phyloP scores from a whole-genome alignment of 2,797 vertebrate genomes.

The Hybognathus amarus region DNA sequence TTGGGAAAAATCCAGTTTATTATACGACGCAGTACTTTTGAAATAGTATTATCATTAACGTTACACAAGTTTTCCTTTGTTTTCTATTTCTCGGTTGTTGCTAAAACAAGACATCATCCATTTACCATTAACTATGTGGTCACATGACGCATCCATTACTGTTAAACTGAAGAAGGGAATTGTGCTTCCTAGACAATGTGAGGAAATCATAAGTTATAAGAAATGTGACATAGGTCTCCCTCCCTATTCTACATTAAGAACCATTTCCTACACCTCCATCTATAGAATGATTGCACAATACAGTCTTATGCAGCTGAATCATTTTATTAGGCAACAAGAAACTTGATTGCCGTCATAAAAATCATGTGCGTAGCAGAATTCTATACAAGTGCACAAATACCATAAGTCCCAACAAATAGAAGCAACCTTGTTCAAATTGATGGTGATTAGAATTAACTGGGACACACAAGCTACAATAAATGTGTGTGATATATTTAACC shows the following conservation, averaged over 20 bases:
- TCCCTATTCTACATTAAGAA: constrained; percentile 14
- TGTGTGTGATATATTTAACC: constrained; percentile 20
- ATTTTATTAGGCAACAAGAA: constrained; percentile 36
- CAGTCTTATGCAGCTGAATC: constrained; percentile 39
- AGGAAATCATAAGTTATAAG: not conserved
- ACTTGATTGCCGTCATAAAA: constrained; percentile 30
- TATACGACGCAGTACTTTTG: not conserved
- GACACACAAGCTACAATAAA: constrained; percentile 10
- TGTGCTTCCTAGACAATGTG: not conserved
- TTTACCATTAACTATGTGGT: not conserved
- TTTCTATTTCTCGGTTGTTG: constrained; percentile 1
- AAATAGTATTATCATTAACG: not conserved
- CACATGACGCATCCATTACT: not conserved
- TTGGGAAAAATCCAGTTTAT: not conserved
- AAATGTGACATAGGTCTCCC: constrained; percentile 23
- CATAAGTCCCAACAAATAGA: not conserved
- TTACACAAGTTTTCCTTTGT: too few species aligned
- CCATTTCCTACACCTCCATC: constrained; percentile 20
- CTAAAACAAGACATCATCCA: not conserved
- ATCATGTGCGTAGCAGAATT: not conserved
- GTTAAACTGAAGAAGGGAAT: not conserved
- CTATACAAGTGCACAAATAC: not conserved
- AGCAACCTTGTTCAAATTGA: constrained; percentile 2
- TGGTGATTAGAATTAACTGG: not conserved
- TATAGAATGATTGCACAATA: constrained; percentile 39